A percentile compares a stretch with the other conserved stretches of the same genome.
phyloP scores from a whole-genome alignment of 1,140 invertebrate species.

The Camponotus vicinus region DNA sequence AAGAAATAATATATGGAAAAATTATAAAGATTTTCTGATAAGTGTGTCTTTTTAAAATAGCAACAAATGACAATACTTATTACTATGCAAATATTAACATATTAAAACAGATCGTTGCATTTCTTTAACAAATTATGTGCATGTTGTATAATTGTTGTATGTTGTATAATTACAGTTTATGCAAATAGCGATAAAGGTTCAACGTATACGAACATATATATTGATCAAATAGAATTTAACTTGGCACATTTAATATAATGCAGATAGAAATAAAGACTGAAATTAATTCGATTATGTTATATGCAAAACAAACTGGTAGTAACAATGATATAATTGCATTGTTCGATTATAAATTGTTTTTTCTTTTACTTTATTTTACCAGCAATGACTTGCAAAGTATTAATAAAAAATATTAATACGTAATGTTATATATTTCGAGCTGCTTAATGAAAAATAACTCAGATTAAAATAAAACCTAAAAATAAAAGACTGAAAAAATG shows the following conservation, averaged over 20 bases:
- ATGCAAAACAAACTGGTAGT: background rate
- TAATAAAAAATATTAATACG: background rate
- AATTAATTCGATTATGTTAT: background rate
- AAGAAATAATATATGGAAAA: too few species aligned
- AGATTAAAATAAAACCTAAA: too few species aligned
- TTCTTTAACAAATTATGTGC: slow-evolving; percentile 24
- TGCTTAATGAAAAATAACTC: too few species aligned
- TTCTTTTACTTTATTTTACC: background rate
- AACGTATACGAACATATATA: background rate
- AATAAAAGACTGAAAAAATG: too few species aligned
- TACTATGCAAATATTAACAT: background rate
- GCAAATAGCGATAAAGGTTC: background rate
- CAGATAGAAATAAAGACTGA: slow-evolving; percentile 34
- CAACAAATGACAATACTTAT: too few species aligned
- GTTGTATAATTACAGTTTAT: slow-evolving; percentile 21
- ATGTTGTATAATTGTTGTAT: slow-evolving; percentile 33
- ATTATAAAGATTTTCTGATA: too few species aligned
- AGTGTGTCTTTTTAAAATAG: background rate
- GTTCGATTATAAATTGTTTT: background rate
- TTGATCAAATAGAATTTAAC: background rate
- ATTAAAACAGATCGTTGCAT: background rate
- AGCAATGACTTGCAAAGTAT: background rate
- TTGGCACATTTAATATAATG: background rate
- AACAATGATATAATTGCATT: background rate
- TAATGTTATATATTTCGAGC: too few species aligned